phyloP scores from a whole-genome alignment of 2,797 vertebrate species.

The Gallinago solitaria region DNA sequence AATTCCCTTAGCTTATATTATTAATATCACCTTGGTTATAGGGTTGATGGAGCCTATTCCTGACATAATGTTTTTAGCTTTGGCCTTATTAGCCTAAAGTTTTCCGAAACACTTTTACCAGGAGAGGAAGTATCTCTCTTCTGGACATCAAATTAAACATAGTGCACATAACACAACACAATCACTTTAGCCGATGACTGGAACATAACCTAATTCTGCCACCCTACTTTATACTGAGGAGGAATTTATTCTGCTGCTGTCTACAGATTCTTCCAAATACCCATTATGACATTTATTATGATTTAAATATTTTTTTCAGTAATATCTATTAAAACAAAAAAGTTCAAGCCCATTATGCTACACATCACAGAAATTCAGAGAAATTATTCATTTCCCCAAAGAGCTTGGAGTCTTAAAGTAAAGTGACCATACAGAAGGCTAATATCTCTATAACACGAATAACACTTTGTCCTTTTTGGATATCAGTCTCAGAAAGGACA shows the following conservation, averaged over 20 bases:
- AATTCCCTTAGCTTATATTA: slow-evolving; percentile 2
- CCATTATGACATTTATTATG: neutral
- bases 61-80: slow-evolving; percentile 21
- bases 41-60: neutral
- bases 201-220: slow-evolving; percentile 25
- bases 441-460: neutral
- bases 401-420: neutral
- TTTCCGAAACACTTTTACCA: slow-evolving; percentile 3
- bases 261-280: neutral
- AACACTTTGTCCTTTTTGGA: neutral
- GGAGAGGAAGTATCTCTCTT: neutral
- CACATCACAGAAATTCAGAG: neutral
- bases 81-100: slow-evolving; percentile 25
- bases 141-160: neutral
- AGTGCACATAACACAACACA: neutral
- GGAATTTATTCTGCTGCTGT: neutral
- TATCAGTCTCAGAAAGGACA: neutral
- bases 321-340: neutral
- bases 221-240: neutral
- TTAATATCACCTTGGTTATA: slow-evolving; percentile 53
- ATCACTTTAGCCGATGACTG: neutral
- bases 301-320: neutral
- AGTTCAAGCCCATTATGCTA: neutral
- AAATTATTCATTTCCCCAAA: neutral
- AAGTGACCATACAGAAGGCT: neutral